Evolutionary conservation across 2,113 vertebrate species (phyloP).

Genomic region (Smithornis capensis): DNA sequence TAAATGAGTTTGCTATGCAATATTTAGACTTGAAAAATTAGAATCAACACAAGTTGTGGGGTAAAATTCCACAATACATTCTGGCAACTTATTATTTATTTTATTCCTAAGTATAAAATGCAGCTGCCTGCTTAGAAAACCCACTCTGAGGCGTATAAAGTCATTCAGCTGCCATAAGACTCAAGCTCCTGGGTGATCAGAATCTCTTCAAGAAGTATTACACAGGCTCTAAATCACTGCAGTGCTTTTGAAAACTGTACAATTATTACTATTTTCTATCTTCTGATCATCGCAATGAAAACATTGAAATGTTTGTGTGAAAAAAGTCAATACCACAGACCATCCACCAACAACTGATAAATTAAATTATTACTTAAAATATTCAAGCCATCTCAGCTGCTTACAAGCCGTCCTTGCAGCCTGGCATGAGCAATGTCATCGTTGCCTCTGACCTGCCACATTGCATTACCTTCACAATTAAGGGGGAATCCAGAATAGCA

Average conservation of each 20-base stretch:
- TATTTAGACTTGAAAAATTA: background rate
- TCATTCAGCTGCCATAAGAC: background rate
- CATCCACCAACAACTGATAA: background rate
- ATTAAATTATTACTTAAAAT: slow-evolving; percentile 3
- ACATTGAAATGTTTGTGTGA: background rate
- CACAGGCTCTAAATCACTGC: background rate
- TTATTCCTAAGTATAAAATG: background rate
- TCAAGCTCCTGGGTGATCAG: background rate
- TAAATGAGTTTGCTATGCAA: background rate
- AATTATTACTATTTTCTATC: background rate
- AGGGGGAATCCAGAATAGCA: background rate
- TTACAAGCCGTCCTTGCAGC: background rate
- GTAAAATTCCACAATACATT: background rate
- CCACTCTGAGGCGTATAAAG: background rate
- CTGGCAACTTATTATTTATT: background rate
- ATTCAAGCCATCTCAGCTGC: background rate
- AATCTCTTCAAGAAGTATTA: background rate
- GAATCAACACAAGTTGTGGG: background rate
- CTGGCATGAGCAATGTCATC: background rate
- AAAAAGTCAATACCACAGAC: background rate
- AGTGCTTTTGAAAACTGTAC: background rate
- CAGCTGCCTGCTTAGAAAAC: background rate
- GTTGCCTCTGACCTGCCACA: slow-evolving; percentile 10
- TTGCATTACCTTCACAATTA: slow-evolving; percentile 45
- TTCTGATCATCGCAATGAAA: background rate